These are phyloP conservation scores for Fistularia commersonii DNA, from an alignment of 2,797 vertebrate species.

Conservation along the genomic window DNA sequence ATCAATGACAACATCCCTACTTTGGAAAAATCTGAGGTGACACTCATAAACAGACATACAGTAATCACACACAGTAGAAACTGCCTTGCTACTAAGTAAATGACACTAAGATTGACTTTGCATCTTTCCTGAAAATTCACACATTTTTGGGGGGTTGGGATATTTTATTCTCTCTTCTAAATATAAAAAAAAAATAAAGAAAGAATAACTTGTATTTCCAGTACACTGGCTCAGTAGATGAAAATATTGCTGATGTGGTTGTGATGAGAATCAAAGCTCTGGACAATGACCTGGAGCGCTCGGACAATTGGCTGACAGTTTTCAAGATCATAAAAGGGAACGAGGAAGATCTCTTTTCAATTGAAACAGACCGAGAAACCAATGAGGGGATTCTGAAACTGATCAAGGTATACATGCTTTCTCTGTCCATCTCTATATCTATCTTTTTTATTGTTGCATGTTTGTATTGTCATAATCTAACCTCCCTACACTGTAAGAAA, in stretches of 20 bases:
- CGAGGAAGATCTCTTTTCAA: slow-evolving; percentile 78
- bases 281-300: slow-evolving; percentile 79
- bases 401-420: slow-evolving; percentile 79
- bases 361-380: slow-evolving; percentile 82
- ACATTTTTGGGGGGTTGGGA: too few relatives aligned
- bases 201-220: slow-evolving; percentile 45
- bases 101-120: too few relatives aligned
- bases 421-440: too few relatives aligned
- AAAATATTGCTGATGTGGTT: slow-evolving; percentile 82
- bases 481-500: too few relatives aligned
- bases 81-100: too few relatives aligned
- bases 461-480: too few relatives aligned
- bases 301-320: slow-evolving; percentile 87
- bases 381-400: slow-evolving; percentile 90
- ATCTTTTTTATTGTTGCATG: too few relatives aligned
- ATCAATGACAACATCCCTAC: slow-evolving; percentile 91
- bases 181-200: too few relatives aligned
- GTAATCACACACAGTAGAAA: background rate
- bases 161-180: too few relatives aligned
- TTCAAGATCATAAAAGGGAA: slow-evolving; percentile 85
- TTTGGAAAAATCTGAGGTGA: slow-evolving; percentile 77
- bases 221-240: slow-evolving; percentile 79
- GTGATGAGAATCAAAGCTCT: slow-evolving; percentile 84
- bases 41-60: slow-evolving; percentile 4
- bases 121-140: too few relatives aligned